Conservation (phyloP, 2,888 invertebrate species). For the Bimastos eiseni region DNA sequence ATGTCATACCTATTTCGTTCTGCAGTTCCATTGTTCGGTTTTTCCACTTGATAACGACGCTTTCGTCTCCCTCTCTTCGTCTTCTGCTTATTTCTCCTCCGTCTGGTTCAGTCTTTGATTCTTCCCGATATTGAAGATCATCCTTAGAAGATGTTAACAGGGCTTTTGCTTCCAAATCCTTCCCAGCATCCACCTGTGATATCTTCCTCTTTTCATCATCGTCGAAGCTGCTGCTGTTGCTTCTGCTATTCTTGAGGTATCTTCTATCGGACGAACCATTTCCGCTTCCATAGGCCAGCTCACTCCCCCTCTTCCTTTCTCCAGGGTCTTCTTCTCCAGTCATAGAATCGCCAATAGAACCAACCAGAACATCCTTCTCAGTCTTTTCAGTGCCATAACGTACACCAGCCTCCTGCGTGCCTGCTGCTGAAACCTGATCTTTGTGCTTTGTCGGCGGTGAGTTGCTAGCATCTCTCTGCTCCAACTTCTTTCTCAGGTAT, state of each 20-base stretch:
- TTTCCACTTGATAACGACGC: not conserved
- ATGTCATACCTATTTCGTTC: constrained; percentile 20
- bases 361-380: not conserved
- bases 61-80: not conserved
- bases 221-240: not conserved
- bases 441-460: not conserved
- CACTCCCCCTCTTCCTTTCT: not conserved
- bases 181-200: not conserved
- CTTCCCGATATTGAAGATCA: too few relatives aligned
- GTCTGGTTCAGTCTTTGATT: not conserved
- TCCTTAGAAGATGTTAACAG: not conserved
- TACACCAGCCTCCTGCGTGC: not conserved
- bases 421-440: not conserved
- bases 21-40: not conserved
- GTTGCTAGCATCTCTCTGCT: not conserved
- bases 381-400: not conserved
- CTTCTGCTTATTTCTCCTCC: not conserved
- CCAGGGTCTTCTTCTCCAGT: not conserved
- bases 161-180: not conserved
- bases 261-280: not conserved
- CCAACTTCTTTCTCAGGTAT: constrained; percentile 32
- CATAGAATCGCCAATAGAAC: not conserved
- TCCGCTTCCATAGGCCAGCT: not conserved
- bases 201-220: not conserved
- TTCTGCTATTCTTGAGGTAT: not conserved